These are phyloP conservation scores for Eupithecia insigniata DNA, from an alignment of 2,888 invertebrate species.

Conservation along the genomic window DNA sequence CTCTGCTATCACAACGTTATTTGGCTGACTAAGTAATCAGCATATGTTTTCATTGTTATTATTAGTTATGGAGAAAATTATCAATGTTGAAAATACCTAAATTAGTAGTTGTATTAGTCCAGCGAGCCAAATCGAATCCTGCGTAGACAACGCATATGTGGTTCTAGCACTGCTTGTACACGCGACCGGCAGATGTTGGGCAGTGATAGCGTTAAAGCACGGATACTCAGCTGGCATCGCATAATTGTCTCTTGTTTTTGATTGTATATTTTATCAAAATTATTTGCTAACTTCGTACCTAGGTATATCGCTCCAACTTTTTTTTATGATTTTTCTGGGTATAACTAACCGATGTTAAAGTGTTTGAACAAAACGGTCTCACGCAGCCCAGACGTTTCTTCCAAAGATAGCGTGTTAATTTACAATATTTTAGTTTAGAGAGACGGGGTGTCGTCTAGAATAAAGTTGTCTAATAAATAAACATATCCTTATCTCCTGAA, in stretches of 20 bases:
- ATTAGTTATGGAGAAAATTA: too few relatives aligned
- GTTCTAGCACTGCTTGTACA: neutral
- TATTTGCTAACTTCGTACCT: neutral
- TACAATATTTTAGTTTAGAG: constrained; percentile 64
- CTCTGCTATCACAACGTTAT: neutral
- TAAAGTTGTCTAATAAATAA: constrained; percentile 83
- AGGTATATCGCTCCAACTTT: neutral
- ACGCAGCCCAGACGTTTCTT: constrained; percentile 74
- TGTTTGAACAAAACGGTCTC: constrained; percentile 20
- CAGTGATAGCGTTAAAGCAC: neutral
- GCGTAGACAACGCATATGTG: neutral
- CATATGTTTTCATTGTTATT: neutral
- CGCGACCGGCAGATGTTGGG: neutral
- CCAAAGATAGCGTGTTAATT: constrained; percentile 81
- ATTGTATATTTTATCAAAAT: neutral
- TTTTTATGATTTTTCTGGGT: neutral
- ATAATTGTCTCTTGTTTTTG: neutral
- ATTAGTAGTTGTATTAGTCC: too few relatives aligned
- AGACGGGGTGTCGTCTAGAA: constrained; percentile 65
- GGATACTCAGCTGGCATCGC: neutral
- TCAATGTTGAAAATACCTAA: neutral
- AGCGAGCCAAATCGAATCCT: neutral
- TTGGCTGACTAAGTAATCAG: neutral
- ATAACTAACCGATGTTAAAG: neutral
- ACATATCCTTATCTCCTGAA: constrained; percentile 81